Percentiles rank a stretch among this genome's conserved stretches.
Conservation (phyloP, 2,113 vertebrate species). For the Cololabis saira region DNA sequence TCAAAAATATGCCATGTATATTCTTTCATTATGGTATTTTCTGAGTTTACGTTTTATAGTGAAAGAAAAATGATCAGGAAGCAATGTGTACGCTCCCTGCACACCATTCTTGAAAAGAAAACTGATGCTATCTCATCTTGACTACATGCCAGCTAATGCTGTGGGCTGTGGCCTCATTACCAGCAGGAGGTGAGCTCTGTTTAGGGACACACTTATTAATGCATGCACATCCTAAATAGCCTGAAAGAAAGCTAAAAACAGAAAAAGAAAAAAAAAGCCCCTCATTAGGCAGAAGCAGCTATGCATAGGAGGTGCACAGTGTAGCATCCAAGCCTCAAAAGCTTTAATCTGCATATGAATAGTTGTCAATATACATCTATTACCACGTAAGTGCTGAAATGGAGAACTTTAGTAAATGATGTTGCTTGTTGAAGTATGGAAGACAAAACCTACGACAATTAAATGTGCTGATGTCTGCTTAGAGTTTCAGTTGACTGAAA, state of each 20-base stretch:
- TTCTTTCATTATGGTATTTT: too few species aligned
- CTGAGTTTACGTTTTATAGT: neutral
- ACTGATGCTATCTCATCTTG: slow-evolving; percentile 15
- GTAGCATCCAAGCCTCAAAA: slow-evolving; percentile 47
- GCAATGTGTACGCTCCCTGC: neutral
- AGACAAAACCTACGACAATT: slow-evolving; percentile 28
- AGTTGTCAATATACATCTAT: slow-evolving; percentile 39
- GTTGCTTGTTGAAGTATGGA: slow-evolving; percentile 28
- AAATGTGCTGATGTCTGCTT: slow-evolving; percentile 12
- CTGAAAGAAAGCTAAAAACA: slow-evolving; percentile 43
- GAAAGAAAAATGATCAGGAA: slow-evolving; percentile 6
- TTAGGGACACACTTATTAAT: slow-evolving; percentile 49
- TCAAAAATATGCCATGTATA: too few species aligned
- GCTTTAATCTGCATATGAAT: slow-evolving; percentile 68
- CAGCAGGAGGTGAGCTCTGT: slow-evolving; percentile 54
- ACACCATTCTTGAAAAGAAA: slow-evolving; percentile 15
- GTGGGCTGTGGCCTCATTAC: slow-evolving; percentile 55
- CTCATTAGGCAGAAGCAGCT: slow-evolving; percentile 54
- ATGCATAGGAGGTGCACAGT: slow-evolving; percentile 33
- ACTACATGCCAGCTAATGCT: slow-evolving; percentile 42
- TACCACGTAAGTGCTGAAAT: slow-evolving; percentile 60
- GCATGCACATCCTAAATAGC: slow-evolving; percentile 58
- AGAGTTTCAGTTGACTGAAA: slow-evolving; percentile 16
- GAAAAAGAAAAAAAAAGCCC: neutral
- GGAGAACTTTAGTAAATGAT: slow-evolving; percentile 51